Conservation (phyloP, 2,113 vertebrate genomes). For the Morone saxatilis region DNA sequence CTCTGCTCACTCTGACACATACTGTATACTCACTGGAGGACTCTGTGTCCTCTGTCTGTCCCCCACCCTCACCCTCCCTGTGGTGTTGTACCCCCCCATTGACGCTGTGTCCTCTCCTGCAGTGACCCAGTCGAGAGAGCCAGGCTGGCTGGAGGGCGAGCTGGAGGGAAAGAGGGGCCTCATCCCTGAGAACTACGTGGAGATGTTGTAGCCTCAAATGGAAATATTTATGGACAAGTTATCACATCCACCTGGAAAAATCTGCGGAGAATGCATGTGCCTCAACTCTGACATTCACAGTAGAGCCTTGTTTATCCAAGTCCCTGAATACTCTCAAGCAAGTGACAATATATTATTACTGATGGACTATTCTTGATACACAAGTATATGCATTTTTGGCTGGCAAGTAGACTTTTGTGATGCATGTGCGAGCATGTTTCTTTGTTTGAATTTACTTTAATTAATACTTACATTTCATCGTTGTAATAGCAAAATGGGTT, state of each 20-base stretch:
- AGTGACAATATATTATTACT: slow-evolving; percentile 21
- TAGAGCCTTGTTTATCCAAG: slow-evolving; percentile 35
- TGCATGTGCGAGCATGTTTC: slow-evolving; percentile 25
- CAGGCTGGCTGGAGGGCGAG: slow-evolving; percentile 97
- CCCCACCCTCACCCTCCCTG: slow-evolving; percentile 20
- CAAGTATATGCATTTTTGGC: slow-evolving; percentile 23
- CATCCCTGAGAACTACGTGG: slow-evolving; percentile 98
- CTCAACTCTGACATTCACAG: slow-evolving; percentile 36
- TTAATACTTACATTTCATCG: slow-evolving; percentile 9
- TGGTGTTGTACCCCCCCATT: slow-evolving; percentile 26
- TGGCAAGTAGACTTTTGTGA: slow-evolving; percentile 21
- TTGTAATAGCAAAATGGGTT: slow-evolving; percentile 31
- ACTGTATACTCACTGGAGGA: slow-evolving; percentile 33
- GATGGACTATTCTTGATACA: slow-evolving; percentile 20
- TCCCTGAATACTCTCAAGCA: slow-evolving; percentile 26
- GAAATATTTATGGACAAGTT: slow-evolving; percentile 59
- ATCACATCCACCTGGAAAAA: slow-evolving; percentile 27
- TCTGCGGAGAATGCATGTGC: slow-evolving; percentile 26
- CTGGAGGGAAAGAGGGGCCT: slow-evolving; percentile 96
- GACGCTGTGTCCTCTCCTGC: slow-evolving; percentile 67
- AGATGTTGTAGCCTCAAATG: slow-evolving; percentile 86
- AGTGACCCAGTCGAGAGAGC: slow-evolving; percentile 91
- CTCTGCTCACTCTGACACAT: slow-evolving; percentile 33
- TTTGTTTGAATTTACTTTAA: slow-evolving; percentile 29
- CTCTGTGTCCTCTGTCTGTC: slow-evolving; percentile 49